Conservation (phyloP, 2,888 invertebrate species). For the Scaptomyza flava region DNA sequence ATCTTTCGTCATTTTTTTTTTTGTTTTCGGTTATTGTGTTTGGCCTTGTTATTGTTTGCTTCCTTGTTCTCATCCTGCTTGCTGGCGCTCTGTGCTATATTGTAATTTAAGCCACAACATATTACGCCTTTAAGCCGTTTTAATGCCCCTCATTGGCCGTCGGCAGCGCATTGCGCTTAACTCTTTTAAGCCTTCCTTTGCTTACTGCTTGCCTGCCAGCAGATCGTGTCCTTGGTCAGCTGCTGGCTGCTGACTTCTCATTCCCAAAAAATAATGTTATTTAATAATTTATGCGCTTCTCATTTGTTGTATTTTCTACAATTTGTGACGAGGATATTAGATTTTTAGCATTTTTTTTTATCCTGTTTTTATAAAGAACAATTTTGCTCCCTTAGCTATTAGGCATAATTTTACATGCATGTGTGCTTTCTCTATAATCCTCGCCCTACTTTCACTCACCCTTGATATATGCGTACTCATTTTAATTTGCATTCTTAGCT, state of each 20-base stretch:
- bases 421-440: conserved; percentile 18
- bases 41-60: conserved; percentile 55
- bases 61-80: conserved; percentile 17
- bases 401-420: conserved; percentile 60
- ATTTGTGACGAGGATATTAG: conserved; percentile 50
- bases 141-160: conserved; percentile 72
- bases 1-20: conserved; percentile 22
- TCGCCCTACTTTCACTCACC: background rate
- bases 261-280: conserved; percentile 23
- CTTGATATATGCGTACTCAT: conserved; percentile 26
- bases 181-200: conserved; percentile 63
- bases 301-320: conserved; percentile 12
- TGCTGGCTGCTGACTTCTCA: background rate
- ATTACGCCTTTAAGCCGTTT: conserved; percentile 72
- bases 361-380: conserved; percentile 29
- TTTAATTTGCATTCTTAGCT: conserved; percentile 75
- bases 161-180: conserved; percentile 43
- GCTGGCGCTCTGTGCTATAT: conserved; percentile 38
- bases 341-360: conserved; percentile 50
- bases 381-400: conserved; percentile 35
- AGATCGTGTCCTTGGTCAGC: conserved; percentile 36
- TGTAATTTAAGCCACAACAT: conserved; percentile 76
- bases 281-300: conserved; percentile 53
- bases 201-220: conserved; percentile 9
- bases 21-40: conserved; percentile 48